Evolutionary conservation across 2,113 vertebrate species (phyloP).

Genomic region (Oophaga pumilio): DNA sequence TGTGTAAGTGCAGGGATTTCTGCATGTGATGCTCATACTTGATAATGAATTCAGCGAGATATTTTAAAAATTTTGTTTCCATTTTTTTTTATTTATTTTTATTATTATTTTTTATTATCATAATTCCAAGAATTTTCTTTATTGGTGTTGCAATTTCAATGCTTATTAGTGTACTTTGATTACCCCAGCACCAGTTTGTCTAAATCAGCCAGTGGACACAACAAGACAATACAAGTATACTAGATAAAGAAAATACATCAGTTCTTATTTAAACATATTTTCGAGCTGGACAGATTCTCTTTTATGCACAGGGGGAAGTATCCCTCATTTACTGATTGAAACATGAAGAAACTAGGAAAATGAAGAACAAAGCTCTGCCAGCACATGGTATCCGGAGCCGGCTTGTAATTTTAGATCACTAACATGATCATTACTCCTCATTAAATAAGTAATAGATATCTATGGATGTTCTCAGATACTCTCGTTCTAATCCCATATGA

Average conservation of each 20-base stretch:
- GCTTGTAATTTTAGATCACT: constrained; percentile 32
- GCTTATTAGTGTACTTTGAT: too few species aligned
- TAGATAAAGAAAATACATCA: background rate
- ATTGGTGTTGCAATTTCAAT: too few species aligned
- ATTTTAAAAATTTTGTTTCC: too few species aligned
- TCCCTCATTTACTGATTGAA: background rate
- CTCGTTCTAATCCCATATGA: constrained; percentile 46
- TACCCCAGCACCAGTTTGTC: too few species aligned
- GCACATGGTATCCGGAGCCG: constrained; percentile 1
- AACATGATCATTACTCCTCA: constrained; percentile 37
- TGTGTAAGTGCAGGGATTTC: too few species aligned
- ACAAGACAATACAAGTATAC: too few species aligned
- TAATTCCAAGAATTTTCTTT: too few species aligned
- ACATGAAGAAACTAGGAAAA: constrained; percentile 21
- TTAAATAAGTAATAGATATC: constrained; percentile 57
- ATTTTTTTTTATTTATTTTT: too few species aligned
- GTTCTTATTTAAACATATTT: background rate
- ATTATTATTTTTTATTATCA: too few species aligned
- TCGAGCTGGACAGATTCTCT: background rate
- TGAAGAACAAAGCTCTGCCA: constrained; percentile 23
- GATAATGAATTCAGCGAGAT: too few species aligned
- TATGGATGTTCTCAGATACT: constrained; percentile 34
- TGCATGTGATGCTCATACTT: too few species aligned
- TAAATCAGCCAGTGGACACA: too few species aligned
- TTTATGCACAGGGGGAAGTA: background rate